Evolutionary conservation across 2,797 vertebrate genomes (phyloP), one percentile per base, ranked within the genome.

Genomic region (Enteromius afrohamiltoni): DNA sequence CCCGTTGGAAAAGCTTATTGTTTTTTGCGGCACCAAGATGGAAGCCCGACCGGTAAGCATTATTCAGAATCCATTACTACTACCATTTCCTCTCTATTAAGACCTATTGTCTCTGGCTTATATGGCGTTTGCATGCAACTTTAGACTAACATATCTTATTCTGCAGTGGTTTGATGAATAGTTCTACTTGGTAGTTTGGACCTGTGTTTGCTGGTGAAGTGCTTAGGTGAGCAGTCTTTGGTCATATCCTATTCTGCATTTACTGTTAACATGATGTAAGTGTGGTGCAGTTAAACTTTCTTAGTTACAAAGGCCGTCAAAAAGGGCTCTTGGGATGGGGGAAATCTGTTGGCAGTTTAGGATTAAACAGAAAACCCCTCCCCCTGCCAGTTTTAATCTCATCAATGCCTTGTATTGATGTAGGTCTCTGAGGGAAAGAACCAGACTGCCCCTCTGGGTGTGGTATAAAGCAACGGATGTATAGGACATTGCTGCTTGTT

Each of bases 181-280:
- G 5, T 19, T 10, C 4, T 53, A 67, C 4, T 53, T 65, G 45
- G 6, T 58, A 37, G n/a, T 8, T 42, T 80, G 9, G 31, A 49
- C 5, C 3, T 40, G 42, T 23, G 21, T 68, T 69, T 58, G 37
- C 79, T 74, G 55, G 51, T 70, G 69, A 74, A 82, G 9, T 74
- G 69, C 58, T 82, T 77, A 77, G 65, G 49, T 68, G 51, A 77
- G 62, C 74, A 45, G 64, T 37, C 26, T 69, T 69, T 76, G 60
- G 34, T 37, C n/a, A 31, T 40, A 74, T 67, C 13, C 42, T 51
- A 49, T 26, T 53, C 64, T 79, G 64, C 29, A 51, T 68, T 75
- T 53, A 40, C 29, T 62, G 13, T 76, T 67, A 21, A 70, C 62
- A 71, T 13, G n/a, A 19, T 17, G 26, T 26, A 81, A 31, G 60